A percentile compares a stretch with the other conserved stretches of the same genome.
Conservation (phyloP, 1,140 invertebrate species). For the Drosophila grimshawi region DNA sequence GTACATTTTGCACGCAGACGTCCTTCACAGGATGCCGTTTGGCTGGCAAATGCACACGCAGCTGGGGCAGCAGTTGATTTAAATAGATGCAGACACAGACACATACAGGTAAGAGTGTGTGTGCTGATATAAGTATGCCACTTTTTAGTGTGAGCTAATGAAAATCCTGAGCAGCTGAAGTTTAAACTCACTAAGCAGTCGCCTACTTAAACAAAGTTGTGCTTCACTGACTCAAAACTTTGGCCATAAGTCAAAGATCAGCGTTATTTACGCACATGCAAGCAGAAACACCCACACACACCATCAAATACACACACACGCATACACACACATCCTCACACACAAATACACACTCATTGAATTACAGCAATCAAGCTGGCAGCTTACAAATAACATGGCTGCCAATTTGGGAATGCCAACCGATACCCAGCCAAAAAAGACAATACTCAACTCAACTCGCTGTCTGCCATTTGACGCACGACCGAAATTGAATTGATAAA, state of each 20-base stretch:
- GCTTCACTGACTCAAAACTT: conserved; percentile 55
- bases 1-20: conserved; percentile 74
- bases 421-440: conserved; percentile 15
- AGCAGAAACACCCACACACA: conserved; percentile 2
- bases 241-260: conserved; percentile 59
- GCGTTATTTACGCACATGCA: conserved; percentile 50
- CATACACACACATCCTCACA: not conserved
- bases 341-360: conserved; percentile 7
- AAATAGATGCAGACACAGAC: conserved; percentile 2
- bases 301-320: not conserved
- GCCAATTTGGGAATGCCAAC: conserved; percentile 23
- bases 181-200: conserved; percentile 46
- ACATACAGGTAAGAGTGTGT: conserved; percentile 14
- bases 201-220: conserved; percentile 50
- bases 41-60: conserved; percentile 37
- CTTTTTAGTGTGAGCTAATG: conserved; percentile 43
- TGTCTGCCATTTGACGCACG: conserved; percentile 25
- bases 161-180: conserved; percentile 41
- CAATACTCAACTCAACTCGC: conserved; percentile 18
- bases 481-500: conserved; percentile 13
- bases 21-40: conserved; percentile 65
- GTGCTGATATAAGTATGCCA: conserved; percentile 1
- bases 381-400: conserved; percentile 36
- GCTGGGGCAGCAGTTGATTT: conserved; percentile 1
- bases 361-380: conserved; percentile 27